Conservation (phyloP, 1,140 invertebrate genomes). For the Campoletis sonorensis region DNA sequence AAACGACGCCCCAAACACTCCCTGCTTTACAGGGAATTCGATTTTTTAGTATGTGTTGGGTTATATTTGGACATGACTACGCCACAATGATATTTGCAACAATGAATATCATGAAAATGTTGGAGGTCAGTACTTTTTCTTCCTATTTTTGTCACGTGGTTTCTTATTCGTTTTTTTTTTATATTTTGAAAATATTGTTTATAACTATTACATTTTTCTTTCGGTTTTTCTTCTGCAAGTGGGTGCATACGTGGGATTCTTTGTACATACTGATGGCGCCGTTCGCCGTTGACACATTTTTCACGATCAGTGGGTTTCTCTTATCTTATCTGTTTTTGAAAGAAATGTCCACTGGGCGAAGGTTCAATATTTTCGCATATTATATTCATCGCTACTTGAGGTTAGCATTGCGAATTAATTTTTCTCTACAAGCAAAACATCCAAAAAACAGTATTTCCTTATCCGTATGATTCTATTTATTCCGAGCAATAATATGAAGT, state of each 20-base stretch:
- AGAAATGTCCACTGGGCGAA: conserved; percentile 67
- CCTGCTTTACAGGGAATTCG: conserved; percentile 55
- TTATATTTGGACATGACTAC: conserved; percentile 70
- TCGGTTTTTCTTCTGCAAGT: conserved; percentile 50
- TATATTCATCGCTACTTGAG: conserved; percentile 70
- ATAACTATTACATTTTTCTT: conserved; percentile 16
- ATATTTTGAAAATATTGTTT: not conserved
- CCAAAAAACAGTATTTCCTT: not conserved
- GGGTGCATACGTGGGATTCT: conserved; percentile 49
- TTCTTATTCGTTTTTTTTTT: too few species aligned
- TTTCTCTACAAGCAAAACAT: too few species aligned
- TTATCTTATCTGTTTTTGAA: conserved; percentile 78
- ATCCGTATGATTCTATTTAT: too few species aligned
- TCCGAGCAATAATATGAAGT: too few species aligned
- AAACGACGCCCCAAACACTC: conserved; percentile 37
- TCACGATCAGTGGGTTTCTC: conserved; percentile 80
- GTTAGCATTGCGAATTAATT: conserved; percentile 51
- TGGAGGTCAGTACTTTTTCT: conserved; percentile 45
- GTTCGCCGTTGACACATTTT: conserved; percentile 78
- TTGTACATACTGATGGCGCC: conserved; percentile 67
- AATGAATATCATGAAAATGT: conserved; percentile 52
- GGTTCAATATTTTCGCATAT: conserved; percentile 64
- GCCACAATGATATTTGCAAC: conserved; percentile 50
- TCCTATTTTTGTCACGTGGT: not conserved
- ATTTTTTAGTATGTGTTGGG: conserved; percentile 70